These are phyloP conservation scores for Camponotus floridanus DNA, from an alignment of 1,140 invertebrate genomes.

Conservation along the genomic window DNA sequence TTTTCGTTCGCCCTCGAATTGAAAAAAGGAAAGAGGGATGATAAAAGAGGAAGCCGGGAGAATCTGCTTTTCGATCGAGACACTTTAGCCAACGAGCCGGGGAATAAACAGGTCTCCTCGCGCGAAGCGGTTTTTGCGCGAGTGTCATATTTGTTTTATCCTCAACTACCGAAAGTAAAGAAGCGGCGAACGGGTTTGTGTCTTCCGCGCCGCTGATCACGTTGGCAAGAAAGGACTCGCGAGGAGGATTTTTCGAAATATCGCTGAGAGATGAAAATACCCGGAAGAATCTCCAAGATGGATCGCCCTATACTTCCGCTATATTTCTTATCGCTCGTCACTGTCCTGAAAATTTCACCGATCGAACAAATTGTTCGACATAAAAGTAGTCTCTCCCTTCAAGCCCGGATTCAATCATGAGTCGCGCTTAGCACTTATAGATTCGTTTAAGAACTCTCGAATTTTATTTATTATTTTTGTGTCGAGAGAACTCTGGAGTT, in stretches of 20 bases:
- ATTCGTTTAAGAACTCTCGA: neutral
- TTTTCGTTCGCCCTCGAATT: conserved; percentile 28
- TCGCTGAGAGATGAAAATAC: conserved; percentile 58
- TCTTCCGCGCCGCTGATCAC: conserved; percentile 53
- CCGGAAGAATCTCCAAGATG: conserved; percentile 48
- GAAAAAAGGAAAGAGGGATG: neutral
- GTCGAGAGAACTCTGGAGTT: too few species aligned
- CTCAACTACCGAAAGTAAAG: conserved; percentile 39
- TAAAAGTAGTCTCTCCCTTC: neutral
- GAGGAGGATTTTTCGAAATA: conserved; percentile 55
- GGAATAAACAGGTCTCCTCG: conserved; percentile 53
- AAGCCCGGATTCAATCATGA: neutral
- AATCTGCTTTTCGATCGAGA: conserved; percentile 44
- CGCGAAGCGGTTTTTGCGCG: conserved; percentile 45
- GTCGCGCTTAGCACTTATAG: neutral
- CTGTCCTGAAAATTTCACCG: conserved; percentile 37
- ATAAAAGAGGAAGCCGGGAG: neutral
- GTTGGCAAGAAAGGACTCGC: conserved; percentile 47
- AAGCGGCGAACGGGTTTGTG: conserved; percentile 35
- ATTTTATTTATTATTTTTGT: too few species aligned
- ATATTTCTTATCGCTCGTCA: conserved; percentile 45
- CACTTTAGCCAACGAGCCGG: conserved; percentile 47
- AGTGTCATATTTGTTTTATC: conserved; percentile 51
- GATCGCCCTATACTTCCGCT: conserved; percentile 1
- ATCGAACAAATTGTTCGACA: conserved; percentile 8